Evolutionary conservation across 1,140 invertebrate genomes (phyloP), one percentile per base, ranked within the genome.

Genomic region (Harpegnathos saltator): DNA sequence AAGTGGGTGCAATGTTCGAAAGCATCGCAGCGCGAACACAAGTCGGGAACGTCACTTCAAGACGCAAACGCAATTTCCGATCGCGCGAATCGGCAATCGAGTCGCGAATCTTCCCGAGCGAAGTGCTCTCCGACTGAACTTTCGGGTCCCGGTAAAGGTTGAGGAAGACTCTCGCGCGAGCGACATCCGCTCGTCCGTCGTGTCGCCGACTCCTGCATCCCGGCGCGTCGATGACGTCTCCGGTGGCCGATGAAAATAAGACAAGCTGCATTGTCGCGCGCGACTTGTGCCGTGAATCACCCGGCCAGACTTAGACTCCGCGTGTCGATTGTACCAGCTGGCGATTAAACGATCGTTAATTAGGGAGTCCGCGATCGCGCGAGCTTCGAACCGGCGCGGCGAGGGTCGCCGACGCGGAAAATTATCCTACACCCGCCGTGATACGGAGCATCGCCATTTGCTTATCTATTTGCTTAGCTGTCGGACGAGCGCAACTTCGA

Each of bases 231-330:
- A 26, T 19, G 58, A 75, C 33, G 14, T 14, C 14, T 48, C 29
- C 24, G 2, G 29, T 19, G n/a, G 29, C 12, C 50, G 22, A 78
- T 78, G 63, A 69, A 33, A 80, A 71, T 69, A 44, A 80, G 52
- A 80, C 71, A 69, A 80, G 65, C 59, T 71, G 33, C 65, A 80
- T 80, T 80, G 75, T 66, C 44, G 17, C 29, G 17, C 75, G 7
- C 52, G 65, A 48, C 29, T 78, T 78, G 15, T 58, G 63, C 44
- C n/a, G 63, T 80, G 75, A 80, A 68, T 80, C 75, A 80, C 61
- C 24, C 58, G 33, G 59, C 66, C 54, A 58, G 17, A 80, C 52
- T 80, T 80, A 58, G 63, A 58, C 59, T 44, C 24, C 66, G 65
- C 63, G 14, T n/a, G 33, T 48, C 56, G 44, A 56, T 80, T 80